Base-by-base conservation (phyloP, 2,113 vertebrate species). In the Collichthys lucidus region DNA sequence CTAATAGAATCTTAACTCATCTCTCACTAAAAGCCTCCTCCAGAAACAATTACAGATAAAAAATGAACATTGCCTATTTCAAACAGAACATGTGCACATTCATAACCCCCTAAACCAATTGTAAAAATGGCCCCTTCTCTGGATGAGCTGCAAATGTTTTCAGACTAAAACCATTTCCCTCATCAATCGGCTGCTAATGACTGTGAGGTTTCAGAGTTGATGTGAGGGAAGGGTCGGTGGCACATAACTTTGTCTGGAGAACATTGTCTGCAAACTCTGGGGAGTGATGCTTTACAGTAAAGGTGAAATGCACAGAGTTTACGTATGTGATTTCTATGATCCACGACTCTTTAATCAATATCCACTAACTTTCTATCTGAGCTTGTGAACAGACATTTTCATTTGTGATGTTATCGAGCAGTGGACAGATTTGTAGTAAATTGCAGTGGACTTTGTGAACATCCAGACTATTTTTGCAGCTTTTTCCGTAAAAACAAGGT, bases 31-130 rank as follows among this genome's bases (percentile, higher is more conserved):
- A 95, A 95, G 94, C 94, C 92, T 95, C 91, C 90, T 91, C 86
- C 90, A 90, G 91, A 95, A 90, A 95, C 94, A 92, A 95, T 95
- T 94, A 94, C 92, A 92, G 89, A 93, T 92, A 94, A 94, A 90
- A 92, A 94, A 95, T 94, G 92, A 93, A 91, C 90, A 85, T 70
- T 88, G 90, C 83, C 91, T 83, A 83, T 92, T 94, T 93, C 87
- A 80, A 94, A 91, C 84, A 57, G 90, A 94, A 90, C 89, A 80
- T 74, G 91, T 75, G 59, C 90, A 92, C 92, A 91, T 92, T 91
- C 92, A 94, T 94, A 95, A 94, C 85, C 91, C 85, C 91, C 89
- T 92, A 91, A 90, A 92, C 91, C 91, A 94, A 94, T 93, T 95
- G 94, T 92, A 93, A 93, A 92, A 93, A 94, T 94, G 90, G 92